Evolutionary conservation across 2,888 invertebrate genomes (phyloP), one percentile per base, ranked within the genome.

Genomic region (Xestia c-nigrum): DNA sequence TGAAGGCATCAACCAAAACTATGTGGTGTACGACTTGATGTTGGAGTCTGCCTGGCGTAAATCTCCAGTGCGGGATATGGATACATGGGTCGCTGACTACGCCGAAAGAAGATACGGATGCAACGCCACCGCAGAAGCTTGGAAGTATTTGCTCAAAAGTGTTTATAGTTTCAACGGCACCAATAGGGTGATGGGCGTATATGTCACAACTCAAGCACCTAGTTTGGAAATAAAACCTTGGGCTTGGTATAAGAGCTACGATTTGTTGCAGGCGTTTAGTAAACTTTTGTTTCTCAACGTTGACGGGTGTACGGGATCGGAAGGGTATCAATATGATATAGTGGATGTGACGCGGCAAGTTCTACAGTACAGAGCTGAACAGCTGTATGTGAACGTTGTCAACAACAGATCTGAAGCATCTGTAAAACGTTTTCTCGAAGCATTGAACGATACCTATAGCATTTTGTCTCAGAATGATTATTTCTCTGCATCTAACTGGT

Each of bases 1-100:
- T 31, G 99, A 99, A 95, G 99, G 99, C 5, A 99, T 99, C 74
- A 98, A 98, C 92, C 99, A 99, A 93, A 99, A 99, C 94, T 99
- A 99, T 91, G 98, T 98, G 5, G 97, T 99, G 73, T 99, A 99
- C 92, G 99, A 99, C 81, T 97, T 99, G 72, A 98, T 99, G 97
- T 97, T 98, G 81, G 99, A 99, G 93, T 97, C 98, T 89, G 98
- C 98, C 1, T 98, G 98, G 97, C 96, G 97, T 66, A 94, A 94
- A 16, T 89, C 94, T 31, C 97, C 98, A 0, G 95, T 97, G 2
- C 91, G 97, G 86, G 95, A 98, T 91, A 94, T 98, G 50, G 94
- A 97, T 0, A 83, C 91, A 2, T 98, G 98, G 98, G 97, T 97
- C 16, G 92, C 92, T 9, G 92, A 97, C 46, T 99, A 98, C 90